Evolutionary conservation across 2,797 vertebrate genomes (phyloP).

Genomic region (Parauchenoglanis ngamensis): DNA sequence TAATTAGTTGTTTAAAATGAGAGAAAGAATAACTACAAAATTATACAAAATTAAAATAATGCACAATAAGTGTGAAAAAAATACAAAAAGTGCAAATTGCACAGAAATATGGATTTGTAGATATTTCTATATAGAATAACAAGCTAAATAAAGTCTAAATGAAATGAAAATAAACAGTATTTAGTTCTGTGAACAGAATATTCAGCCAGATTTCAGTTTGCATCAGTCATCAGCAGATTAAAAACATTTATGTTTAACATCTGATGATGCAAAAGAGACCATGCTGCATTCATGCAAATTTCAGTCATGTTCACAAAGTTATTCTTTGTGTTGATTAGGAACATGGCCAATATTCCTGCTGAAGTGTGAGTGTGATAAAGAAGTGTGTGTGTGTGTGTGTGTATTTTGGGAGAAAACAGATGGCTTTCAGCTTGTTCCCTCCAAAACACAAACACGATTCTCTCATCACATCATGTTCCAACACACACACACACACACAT

Average conservation of each 20-base stretch:
- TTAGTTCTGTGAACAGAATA: not conserved
- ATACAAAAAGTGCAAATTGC: not conserved
- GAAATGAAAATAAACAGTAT: not conserved
- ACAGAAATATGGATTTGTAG: not conserved
- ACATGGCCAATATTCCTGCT: slow-evolving; percentile 46
- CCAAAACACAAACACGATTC: slow-evolving; percentile 42
- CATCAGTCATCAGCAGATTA: not conserved
- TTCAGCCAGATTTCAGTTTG: not conserved
- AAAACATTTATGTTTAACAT: not conserved
- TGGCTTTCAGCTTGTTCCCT: slow-evolving; percentile 35
- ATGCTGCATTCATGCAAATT: not conserved
- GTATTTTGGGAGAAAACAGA: slow-evolving; percentile 49
- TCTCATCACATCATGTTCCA: slow-evolving; percentile 31
- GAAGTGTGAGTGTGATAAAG: not conserved
- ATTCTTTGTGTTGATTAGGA: slow-evolving; percentile 54
- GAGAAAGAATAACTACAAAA: not conserved
- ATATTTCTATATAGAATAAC: not conserved
- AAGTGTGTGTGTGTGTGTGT: slow-evolving; percentile 11
- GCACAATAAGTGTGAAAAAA: not conserved
- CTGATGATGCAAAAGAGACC: not conserved
- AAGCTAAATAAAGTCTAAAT: not conserved
- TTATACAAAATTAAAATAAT: not conserved
- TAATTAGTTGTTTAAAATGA: not conserved
- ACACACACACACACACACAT: not conserved
- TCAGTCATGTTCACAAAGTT: slow-evolving; percentile 12